Evolutionary conservation across 2,888 invertebrate species (phyloP).

Genomic region (Cerastis leucographa): DNA sequence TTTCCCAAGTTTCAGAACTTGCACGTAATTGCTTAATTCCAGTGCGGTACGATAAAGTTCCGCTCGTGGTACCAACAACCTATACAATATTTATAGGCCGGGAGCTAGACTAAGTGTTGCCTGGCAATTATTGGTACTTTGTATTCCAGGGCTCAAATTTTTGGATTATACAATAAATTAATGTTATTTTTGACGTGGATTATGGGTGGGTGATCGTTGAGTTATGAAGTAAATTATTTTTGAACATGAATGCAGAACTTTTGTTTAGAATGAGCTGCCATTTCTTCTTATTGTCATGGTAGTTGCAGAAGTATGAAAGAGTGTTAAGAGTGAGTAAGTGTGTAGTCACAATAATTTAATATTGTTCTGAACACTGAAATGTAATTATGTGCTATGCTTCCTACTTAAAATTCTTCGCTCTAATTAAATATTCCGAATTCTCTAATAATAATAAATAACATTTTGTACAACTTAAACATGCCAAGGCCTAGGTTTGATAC

Average conservation of each 20-base stretch:
- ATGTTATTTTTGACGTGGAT: slow-evolving; percentile 15
- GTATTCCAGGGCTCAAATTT: slow-evolving; percentile 7
- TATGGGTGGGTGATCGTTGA: neutral
- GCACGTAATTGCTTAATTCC: slow-evolving; percentile 87
- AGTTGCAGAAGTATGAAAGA: neutral
- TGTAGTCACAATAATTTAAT: neutral
- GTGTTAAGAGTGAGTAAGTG: neutral
- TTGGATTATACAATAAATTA: too few species aligned
- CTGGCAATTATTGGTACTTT: slow-evolving; percentile 49
- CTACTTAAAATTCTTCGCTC: neutral
- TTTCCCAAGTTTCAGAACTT: slow-evolving; percentile 82
- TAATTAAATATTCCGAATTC: slow-evolving; percentile 3
- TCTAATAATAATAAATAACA: slow-evolving; percentile 11
- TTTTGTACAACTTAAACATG: slow-evolving; percentile 18
- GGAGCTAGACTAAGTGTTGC: slow-evolving; percentile 49
- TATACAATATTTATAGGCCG: slow-evolving; percentile 67
- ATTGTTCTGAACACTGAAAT: neutral
- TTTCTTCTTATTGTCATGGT: neutral
- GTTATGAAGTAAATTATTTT: neutral
- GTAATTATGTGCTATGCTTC: neutral
- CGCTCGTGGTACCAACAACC: slow-evolving; percentile 66
- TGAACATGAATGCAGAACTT: neutral
- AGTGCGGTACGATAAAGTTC: slow-evolving; percentile 80
- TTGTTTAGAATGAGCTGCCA: neutral
- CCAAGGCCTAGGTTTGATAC: slow-evolving; percentile 31